These are phyloP conservation scores for Falco rusticolus DNA, from an alignment of 2,797 vertebrate genomes.

Conservation along the genomic window DNA sequence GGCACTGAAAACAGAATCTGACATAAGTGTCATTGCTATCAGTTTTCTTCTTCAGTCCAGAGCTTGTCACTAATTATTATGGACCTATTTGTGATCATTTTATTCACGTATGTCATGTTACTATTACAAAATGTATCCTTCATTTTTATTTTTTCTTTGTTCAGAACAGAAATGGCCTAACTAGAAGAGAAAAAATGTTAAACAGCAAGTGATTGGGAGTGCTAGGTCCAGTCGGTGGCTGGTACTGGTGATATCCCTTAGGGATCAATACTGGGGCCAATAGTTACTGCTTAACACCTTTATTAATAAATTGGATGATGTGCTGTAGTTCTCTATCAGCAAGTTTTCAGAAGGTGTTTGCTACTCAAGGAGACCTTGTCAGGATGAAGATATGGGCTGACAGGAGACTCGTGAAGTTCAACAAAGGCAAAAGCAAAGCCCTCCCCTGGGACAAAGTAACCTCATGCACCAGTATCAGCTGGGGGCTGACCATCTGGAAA, in stretches of 20 bases:
- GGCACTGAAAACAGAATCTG: background rate
- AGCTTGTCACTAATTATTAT: background rate
- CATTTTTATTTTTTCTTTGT: background rate
- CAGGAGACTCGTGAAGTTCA: background rate
- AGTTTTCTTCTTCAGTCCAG: background rate
- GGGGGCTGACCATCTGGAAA: background rate
- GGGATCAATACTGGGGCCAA: background rate
- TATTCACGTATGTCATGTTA: background rate
- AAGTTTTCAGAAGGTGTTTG: background rate
- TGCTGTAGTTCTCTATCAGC: background rate
- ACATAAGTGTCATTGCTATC: background rate
- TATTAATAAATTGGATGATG: background rate
- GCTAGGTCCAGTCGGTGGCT: background rate
- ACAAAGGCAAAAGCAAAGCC: background rate
- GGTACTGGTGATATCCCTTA: background rate
- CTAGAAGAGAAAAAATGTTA: background rate
- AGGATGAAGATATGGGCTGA: background rate
- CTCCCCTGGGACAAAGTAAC: background rate
- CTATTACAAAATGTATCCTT: background rate
- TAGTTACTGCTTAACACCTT: background rate
- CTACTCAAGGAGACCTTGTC: background rate
- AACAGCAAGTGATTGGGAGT: background rate
- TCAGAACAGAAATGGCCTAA: background rate
- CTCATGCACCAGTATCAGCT: background rate
- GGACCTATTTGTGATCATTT: background rate